Percentiles rank a stretch among this genome's conserved stretches.
Conservation (phyloP, 2,888 invertebrate genomes). For the Alitta virens region DNA sequence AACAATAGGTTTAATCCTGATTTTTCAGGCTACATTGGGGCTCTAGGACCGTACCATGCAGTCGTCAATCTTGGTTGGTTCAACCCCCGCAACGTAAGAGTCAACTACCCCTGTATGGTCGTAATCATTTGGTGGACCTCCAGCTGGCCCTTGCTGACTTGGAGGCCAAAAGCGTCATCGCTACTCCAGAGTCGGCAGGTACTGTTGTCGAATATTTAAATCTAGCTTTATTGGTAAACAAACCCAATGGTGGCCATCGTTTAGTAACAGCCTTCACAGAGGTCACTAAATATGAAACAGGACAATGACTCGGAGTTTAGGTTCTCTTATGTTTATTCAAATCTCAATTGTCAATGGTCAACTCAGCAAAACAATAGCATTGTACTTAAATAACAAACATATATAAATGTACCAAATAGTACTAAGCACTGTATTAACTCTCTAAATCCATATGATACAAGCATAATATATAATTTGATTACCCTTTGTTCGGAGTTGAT, state of each 20-base stretch:
- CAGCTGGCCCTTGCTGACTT: conserved; percentile 33
- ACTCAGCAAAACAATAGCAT: too few species aligned
- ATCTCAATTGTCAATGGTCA: too few species aligned
- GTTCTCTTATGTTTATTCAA: conserved; percentile 29
- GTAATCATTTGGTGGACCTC: conserved; percentile 27
- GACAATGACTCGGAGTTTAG: conserved; percentile 26
- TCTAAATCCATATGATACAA: too few species aligned
- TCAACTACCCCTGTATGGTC: conserved; percentile 29
- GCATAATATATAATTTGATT: too few species aligned
- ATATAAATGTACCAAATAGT: too few species aligned
- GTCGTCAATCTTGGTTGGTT: conserved; percentile 33
- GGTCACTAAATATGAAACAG: conserved; percentile 27
- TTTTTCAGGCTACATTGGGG: conserved; percentile 28
- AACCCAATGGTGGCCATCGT: background rate
- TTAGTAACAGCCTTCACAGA: conserved; percentile 32
- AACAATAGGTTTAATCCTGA: conserved; percentile 26
- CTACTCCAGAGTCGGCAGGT: conserved; percentile 25
- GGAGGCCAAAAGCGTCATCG: conserved; percentile 29
- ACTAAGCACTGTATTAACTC: too few species aligned
- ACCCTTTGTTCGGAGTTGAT: too few species aligned
- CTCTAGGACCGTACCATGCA: conserved; percentile 29
- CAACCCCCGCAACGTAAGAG: conserved; percentile 33
- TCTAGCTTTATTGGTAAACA: conserved; percentile 33
- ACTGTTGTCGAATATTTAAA: conserved; percentile 32
- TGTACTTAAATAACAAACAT: too few species aligned